Percentiles rank a stretch among this genome's conserved stretches.
These are phyloP conservation scores for Drosophila sp. DNA, from an alignment of 1,140 invertebrate species.

Conservation along the genomic window DNA sequence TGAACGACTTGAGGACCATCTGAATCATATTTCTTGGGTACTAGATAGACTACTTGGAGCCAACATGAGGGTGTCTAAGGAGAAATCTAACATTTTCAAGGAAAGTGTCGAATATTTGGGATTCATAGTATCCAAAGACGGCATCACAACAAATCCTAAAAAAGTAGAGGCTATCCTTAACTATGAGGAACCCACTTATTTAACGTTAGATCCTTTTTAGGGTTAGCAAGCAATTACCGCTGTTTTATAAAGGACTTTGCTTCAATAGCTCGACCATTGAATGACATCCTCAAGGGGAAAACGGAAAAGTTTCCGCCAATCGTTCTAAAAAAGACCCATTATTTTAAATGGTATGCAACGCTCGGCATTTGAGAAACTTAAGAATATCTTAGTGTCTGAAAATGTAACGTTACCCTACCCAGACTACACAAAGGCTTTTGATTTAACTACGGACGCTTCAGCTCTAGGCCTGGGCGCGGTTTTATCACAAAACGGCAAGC, in stretches of 20 bases:
- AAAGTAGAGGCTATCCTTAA: not conserved
- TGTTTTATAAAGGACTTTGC: slow-evolving; percentile 13
- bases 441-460: not conserved
- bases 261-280: too few species aligned
- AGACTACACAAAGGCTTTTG: not conserved
- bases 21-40: slow-evolving; percentile 29
- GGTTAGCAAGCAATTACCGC: slow-evolving; percentile 5
- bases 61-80: slow-evolving; percentile 79
- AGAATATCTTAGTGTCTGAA: not conserved
- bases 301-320: not conserved
- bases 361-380: slow-evolving; percentile 1
- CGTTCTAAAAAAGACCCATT: not conserved
- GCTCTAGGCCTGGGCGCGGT: not conserved
- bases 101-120: slow-evolving; percentile 23
- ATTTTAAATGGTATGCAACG: not conserved
- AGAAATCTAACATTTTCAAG: slow-evolving; percentile 84
- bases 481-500: not conserved
- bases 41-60: slow-evolving; percentile 61
- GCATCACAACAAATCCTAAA: too few species aligned
- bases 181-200: not conserved
- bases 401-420: not conserved
- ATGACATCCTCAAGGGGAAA: too few species aligned
- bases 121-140: not conserved
- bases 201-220: not conserved
- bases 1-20: slow-evolving; percentile 22